Evolutionary conservation across 2,797 vertebrate genomes (phyloP).

Genomic region (Diplodus sargus): DNA sequence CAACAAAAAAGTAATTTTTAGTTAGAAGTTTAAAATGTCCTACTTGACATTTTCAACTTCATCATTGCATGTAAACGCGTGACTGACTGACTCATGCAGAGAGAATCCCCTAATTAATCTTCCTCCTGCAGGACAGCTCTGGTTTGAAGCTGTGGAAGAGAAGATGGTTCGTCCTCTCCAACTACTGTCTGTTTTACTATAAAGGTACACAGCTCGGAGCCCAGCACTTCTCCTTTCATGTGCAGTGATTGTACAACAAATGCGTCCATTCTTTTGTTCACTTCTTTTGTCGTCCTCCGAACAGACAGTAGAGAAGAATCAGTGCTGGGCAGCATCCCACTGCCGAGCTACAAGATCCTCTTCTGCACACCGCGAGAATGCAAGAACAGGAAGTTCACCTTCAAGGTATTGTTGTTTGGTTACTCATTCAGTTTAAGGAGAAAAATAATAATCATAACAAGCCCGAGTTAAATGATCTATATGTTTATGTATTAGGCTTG

Average conservation of each 20-base stretch:
- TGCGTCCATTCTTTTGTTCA: not conserved
- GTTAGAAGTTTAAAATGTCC: not conserved
- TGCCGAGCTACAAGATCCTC: conserved; percentile 91
- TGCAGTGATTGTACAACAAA: not conserved
- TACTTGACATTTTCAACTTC: not conserved
- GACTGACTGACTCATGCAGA: not conserved
- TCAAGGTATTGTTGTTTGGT: conserved; percentile 83
- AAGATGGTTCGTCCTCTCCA: conserved; percentile 94
- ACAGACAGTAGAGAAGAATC: conserved; percentile 92
- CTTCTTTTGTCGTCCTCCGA: not conserved
- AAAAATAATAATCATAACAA: not conserved
- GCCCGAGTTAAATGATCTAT: not conserved
- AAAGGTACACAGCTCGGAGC: conserved; percentile 83
- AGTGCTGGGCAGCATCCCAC: conserved; percentile 91
- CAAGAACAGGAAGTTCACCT: conserved; percentile 90
- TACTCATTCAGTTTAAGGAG: not conserved
- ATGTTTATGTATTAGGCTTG: not conserved
- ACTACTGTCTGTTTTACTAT: conserved; percentile 94
- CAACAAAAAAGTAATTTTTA: conserved; percentile 87
- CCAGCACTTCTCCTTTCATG: not conserved
- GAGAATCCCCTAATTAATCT: conserved; percentile 21
- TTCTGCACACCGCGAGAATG: conserved; percentile 89
- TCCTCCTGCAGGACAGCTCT: conserved; percentile 87
- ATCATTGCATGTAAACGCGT: not conserved
- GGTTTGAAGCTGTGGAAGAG: conserved; percentile 94